A percentile compares a stretch with the other conserved stretches of the same genome.
phyloP scores from a whole-genome alignment of 2,888 invertebrate genomes.

The Amblyjoppa fuscipennis region DNA sequence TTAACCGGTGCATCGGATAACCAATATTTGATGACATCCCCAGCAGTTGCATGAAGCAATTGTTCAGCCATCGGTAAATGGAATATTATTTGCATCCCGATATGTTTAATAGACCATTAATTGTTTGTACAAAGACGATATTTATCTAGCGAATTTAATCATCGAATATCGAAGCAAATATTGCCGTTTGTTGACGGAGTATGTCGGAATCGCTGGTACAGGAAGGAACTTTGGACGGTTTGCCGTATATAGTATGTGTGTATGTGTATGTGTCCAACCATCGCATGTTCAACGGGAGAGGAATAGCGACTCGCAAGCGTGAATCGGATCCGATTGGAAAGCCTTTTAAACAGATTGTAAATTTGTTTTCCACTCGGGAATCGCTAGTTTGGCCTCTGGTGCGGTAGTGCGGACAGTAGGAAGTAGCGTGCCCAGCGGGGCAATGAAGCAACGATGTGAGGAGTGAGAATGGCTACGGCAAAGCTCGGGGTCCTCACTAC shows the following conservation, averaged over 20 bases:
- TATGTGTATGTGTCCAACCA: constrained; percentile 21
- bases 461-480: constrained; percentile 64
- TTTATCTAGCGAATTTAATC: not conserved
- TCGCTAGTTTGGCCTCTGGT: constrained; percentile 44
- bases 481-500: constrained; percentile 57
- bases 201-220: not conserved
- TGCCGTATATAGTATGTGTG: not conserved
- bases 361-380: constrained; percentile 74
- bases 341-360: constrained; percentile 81
- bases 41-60: not conserved
- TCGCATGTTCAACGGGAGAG: constrained; percentile 12
- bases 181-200: not conserved
- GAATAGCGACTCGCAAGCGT: constrained; percentile 50
- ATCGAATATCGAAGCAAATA: constrained; percentile 18
- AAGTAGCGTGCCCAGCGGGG: constrained; percentile 64
- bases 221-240: constrained; percentile 7
- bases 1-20: not conserved
- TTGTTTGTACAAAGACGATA: constrained; percentile 4
- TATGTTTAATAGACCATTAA: constrained; percentile 17
- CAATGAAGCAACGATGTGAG: constrained; percentile 75
- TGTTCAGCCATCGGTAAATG: not conserved
- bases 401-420: constrained; percentile 66
- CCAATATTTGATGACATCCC: not conserved
- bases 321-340: constrained; percentile 77
- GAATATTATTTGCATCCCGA: not conserved